phyloP scores from a whole-genome alignment of 2,113 vertebrate species.

The Cercocebus atys region DNA sequence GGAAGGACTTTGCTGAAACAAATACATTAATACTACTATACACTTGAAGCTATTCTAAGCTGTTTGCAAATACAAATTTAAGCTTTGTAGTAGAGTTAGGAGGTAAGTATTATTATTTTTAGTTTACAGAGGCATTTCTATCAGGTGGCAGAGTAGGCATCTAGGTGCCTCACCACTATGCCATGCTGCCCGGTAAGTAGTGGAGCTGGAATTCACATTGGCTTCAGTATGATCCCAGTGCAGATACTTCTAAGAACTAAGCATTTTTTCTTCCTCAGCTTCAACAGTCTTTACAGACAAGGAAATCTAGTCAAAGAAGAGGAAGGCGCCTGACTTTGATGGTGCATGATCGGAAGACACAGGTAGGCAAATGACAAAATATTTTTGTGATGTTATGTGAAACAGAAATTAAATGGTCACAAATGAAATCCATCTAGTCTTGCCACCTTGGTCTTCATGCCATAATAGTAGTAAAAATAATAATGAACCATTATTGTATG shows the following conservation, averaged over 20 bases:
- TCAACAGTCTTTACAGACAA: neutral
- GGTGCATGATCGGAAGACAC: neutral
- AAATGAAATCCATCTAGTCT: neutral
- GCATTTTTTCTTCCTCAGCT: neutral
- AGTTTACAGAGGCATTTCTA: neutral
- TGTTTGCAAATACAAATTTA: neutral
- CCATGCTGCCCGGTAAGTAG: neutral
- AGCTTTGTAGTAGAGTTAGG: neutral
- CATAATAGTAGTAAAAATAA: neutral
- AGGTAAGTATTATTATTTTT: neutral
- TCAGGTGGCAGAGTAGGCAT: neutral
- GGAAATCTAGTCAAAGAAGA: neutral
- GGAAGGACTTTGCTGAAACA: neutral
- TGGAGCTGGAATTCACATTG: neutral
- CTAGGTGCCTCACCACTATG: accelerated
- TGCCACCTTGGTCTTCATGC: neutral
- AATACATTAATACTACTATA: neutral
- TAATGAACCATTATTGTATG: neutral
- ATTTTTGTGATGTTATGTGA: neutral
- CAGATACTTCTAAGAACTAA: neutral
- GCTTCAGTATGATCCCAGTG: neutral
- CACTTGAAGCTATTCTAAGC: neutral
- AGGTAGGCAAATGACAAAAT: neutral
- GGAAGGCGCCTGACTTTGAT: neutral
- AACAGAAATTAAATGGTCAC: neutral